Evolutionary conservation across 2,888 invertebrate species (phyloP).

Genomic region (Anagyrus pseudococci): DNA sequence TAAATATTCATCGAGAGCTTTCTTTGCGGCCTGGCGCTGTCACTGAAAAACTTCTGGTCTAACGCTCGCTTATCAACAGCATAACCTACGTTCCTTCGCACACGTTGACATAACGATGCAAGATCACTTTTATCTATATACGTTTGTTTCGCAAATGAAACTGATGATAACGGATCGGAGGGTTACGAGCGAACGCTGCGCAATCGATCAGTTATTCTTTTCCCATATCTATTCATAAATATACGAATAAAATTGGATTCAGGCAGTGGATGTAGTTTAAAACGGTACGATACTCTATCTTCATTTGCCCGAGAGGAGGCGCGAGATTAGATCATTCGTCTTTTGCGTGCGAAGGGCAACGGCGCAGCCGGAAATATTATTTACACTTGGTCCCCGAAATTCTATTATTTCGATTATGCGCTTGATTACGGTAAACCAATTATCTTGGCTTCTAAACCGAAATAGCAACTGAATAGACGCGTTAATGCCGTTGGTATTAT

Average conservation of each 20-base stretch:
- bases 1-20: too few relatives aligned
- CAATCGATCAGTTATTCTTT: too few relatives aligned
- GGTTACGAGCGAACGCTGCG: not conserved
- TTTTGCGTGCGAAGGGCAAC: conserved; percentile 7
- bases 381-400: not conserved
- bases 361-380: conserved; percentile 9
- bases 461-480: conserved; percentile 14
- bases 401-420: conserved; percentile 9
- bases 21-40: too few relatives aligned
- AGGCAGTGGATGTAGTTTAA: not conserved
- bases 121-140: not conserved
- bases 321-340: conserved; percentile 23
- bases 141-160: too few relatives aligned
- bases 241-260: too few relatives aligned
- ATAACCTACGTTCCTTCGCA: not conserved
- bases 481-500: too few relatives aligned
- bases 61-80: not conserved
- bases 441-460: conserved; percentile 3
- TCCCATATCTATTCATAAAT: too few relatives aligned
- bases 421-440: conserved; percentile 17
- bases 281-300: conserved; percentile 8
- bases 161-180: not conserved
- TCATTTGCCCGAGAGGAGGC: conserved; percentile 6
- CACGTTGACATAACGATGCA: not conserved
- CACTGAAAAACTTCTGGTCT: not conserved